A percentile compares a stretch with the other conserved stretches of the same genome.
phyloP scores from a whole-genome alignment of 2,797 vertebrate genomes.

The Danio kyathit region DNA sequence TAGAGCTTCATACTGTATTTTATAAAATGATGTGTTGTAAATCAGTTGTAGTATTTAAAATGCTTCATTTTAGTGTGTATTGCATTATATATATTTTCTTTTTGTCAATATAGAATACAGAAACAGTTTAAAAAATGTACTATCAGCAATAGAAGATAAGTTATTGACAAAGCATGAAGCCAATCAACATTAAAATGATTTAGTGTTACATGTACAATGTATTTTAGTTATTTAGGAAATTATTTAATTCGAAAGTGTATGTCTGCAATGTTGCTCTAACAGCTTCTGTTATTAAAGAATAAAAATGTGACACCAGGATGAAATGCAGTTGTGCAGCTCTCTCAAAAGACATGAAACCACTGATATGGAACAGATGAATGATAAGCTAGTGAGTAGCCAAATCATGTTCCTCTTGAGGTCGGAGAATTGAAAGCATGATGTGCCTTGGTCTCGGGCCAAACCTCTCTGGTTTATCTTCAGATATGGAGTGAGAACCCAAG shows the following conservation, averaged over 20 bases:
- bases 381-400: slow-evolving; percentile 36
- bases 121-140: background rate
- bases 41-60: background rate
- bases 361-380: slow-evolving; percentile 40
- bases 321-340: background rate
- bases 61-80: background rate
- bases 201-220: background rate
- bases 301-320: slow-evolving; percentile 2
- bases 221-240: background rate
- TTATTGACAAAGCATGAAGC: background rate
- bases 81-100: background rate
- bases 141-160: background rate
- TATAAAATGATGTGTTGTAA: background rate
- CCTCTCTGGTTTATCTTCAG: slow-evolving; percentile 47
- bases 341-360: slow-evolving; percentile 21
- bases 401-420: slow-evolving; percentile 30
- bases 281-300: slow-evolving; percentile 5
- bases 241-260: background rate
- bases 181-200: background rate
- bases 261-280: background rate
- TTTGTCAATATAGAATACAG: background rate
- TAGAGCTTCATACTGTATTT: background rate
- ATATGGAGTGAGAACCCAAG: slow-evolving; percentile 33
- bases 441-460: slow-evolving; percentile 33
- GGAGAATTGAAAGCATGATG: slow-evolving; percentile 53